Evolutionary conservation across 2,888 invertebrate species (phyloP).

Genomic region (Ypsolopha scabrella): DNA sequence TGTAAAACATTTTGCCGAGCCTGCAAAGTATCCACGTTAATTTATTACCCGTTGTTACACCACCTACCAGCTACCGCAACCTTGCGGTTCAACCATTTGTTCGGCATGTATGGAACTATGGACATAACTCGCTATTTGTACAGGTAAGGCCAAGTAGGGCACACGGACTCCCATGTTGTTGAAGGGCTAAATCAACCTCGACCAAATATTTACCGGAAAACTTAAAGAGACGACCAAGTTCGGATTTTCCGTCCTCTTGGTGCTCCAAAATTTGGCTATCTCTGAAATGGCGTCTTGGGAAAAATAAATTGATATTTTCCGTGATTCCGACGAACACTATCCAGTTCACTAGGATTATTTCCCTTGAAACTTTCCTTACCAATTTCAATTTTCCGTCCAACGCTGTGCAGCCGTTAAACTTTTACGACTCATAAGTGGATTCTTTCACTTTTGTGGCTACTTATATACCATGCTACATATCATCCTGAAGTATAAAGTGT

Average conservation of each 20-base stretch:
- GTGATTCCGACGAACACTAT: not conserved
- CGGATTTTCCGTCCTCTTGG: too few relatives aligned
- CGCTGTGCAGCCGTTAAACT: constrained; percentile 7
- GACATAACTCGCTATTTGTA: constrained; percentile 50
- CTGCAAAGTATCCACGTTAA: constrained; percentile 13
- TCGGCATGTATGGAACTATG: constrained; percentile 30
- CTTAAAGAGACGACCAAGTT: too few relatives aligned
- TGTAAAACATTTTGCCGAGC: too few relatives aligned
- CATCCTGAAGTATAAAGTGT: not conserved
- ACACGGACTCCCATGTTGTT: not conserved
- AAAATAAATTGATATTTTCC: not conserved
- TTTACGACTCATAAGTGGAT: constrained; percentile 5
- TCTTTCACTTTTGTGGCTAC: constrained; percentile 5
- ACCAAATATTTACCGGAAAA: too few relatives aligned
- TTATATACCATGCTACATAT: constrained; percentile 5
- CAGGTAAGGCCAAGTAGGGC: constrained; percentile 21
- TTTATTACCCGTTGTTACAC: constrained; percentile 24
- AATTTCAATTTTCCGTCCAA: constrained; percentile 6
- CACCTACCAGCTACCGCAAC: constrained; percentile 27
- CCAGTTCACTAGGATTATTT: not conserved
- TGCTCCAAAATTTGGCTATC: too few relatives aligned
- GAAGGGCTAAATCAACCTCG: not conserved
- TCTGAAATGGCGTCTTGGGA: too few relatives aligned
- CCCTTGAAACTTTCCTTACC: not conserved
- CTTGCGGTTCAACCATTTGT: constrained; percentile 49